These are phyloP conservation scores for Condylostylus longicornis DNA, from an alignment of 1,140 invertebrate species.

Conservation along the genomic window DNA sequence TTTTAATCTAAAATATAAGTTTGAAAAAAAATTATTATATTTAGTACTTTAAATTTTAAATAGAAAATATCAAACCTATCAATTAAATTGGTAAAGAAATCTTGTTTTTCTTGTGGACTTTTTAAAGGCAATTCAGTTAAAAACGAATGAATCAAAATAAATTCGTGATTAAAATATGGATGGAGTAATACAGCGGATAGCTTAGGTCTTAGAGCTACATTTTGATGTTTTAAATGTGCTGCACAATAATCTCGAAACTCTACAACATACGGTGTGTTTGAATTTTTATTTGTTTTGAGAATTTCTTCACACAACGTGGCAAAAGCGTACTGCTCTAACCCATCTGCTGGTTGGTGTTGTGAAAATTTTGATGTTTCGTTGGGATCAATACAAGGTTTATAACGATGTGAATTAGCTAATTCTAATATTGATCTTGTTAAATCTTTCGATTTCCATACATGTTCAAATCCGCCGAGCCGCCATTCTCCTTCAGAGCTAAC, in stretches of 20 bases:
- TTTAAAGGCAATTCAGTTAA: conserved; percentile 66
- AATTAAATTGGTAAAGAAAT: conserved; percentile 56
- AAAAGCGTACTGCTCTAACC: conserved; percentile 68
- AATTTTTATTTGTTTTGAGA: conserved; percentile 31
- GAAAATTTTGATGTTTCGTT: conserved; percentile 42
- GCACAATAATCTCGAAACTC: conserved; percentile 54
- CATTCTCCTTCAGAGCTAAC: conserved; percentile 63
- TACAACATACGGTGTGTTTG: conserved; percentile 35
- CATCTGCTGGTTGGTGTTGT: conserved; percentile 19
- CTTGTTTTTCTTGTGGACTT: conserved; percentile 51
- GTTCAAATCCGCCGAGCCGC: conserved; percentile 70
- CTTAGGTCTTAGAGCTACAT: conserved; percentile 41
- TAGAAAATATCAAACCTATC: too few species aligned
- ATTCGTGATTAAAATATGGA: conserved; percentile 65
- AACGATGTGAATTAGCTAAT: conserved; percentile 44
- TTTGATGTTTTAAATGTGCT: conserved; percentile 43
- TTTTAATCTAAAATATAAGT: too few species aligned
- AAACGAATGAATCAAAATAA: conserved; percentile 66
- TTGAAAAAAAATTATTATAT: too few species aligned
- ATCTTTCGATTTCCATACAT: conserved; percentile 52
- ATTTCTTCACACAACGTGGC: conserved; percentile 60
- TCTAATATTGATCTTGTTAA: conserved; percentile 49
- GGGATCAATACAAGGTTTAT: conserved; percentile 50
- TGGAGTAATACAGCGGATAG: conserved; percentile 49
- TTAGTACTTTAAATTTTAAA: too few species aligned